These are phyloP conservation scores for Danio jaintianensis DNA, from an alignment of 2,797 vertebrate species.

Conservation along the genomic window DNA sequence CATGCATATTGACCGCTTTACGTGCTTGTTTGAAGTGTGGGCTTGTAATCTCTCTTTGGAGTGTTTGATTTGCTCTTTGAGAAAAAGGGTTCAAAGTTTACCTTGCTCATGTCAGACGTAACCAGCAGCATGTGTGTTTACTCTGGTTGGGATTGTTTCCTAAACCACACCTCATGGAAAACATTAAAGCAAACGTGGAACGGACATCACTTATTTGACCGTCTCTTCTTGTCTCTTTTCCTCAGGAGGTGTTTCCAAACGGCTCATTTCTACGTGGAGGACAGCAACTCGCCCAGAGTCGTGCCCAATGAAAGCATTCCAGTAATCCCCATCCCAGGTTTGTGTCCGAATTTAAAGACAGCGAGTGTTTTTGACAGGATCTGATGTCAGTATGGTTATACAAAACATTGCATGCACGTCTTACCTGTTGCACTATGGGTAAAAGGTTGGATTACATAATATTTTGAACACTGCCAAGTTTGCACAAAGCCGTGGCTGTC, in stretches of 20 bases:
- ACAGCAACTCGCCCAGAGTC: slow-evolving; percentile 89
- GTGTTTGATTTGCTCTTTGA: slow-evolving; percentile 49
- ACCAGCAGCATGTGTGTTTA: slow-evolving; percentile 55
- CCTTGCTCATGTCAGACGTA: slow-evolving; percentile 50
- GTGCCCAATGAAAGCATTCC: slow-evolving; percentile 90
- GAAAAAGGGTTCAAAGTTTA: slow-evolving; percentile 64
- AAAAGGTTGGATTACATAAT: background rate
- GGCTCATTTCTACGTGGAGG: slow-evolving; percentile 94
- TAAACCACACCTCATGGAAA: slow-evolving; percentile 27
- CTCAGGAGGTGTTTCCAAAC: slow-evolving; percentile 95
- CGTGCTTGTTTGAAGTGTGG: slow-evolving; percentile 7
- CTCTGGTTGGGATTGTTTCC: slow-evolving; percentile 53
- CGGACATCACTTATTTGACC: background rate
- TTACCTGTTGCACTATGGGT: background rate
- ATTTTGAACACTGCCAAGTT: background rate
- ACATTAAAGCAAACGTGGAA: slow-evolving; percentile 29
- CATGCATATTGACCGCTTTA: background rate
- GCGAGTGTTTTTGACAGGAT: background rate
- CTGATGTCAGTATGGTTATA: background rate
- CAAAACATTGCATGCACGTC: background rate
- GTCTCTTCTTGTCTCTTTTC: slow-evolving; percentile 24
- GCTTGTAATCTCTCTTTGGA: slow-evolving; percentile 18
- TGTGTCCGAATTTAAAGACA: slow-evolving; percentile 55
- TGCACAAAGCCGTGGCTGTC: background rate
- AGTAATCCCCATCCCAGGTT: slow-evolving; percentile 92